These are phyloP conservation scores for Sebastes aleutianus DNA, from an alignment of 2,797 vertebrate species.

Conservation along the genomic window DNA sequence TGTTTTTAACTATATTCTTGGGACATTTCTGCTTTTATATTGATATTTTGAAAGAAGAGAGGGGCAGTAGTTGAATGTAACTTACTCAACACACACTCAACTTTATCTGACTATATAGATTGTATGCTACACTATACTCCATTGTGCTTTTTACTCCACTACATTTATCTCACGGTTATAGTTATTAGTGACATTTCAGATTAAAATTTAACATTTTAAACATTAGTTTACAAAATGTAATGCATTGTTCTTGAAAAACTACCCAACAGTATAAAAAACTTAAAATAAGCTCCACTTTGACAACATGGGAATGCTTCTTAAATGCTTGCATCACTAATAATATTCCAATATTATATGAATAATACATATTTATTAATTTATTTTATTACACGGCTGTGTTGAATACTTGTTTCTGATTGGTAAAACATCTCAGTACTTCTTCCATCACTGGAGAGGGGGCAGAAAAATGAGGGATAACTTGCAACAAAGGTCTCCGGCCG, in stretches of 20 bases:
- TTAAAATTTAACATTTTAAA: not conserved
- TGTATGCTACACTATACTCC: not conserved
- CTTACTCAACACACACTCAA: too few species aligned
- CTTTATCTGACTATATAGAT: not conserved
- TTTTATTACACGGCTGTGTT: too few species aligned
- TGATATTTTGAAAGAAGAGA: too few species aligned
- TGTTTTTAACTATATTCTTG: too few species aligned
- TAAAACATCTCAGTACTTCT: not conserved
- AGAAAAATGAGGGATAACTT: not conserved
- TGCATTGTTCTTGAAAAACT: not conserved
- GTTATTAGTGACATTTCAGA: not conserved
- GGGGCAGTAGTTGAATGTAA: too few species aligned
- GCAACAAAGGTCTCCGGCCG: not conserved
- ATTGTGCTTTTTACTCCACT: not conserved
- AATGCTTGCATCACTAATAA: too few species aligned
- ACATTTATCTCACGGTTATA: not conserved
- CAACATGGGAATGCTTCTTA: too few species aligned
- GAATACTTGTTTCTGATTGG: not conserved
- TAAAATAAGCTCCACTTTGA: too few species aligned
- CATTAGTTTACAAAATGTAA: not conserved
- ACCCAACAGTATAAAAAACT: too few species aligned
- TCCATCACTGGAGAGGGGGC: not conserved
- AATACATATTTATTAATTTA: not conserved
- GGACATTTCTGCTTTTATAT: too few species aligned
- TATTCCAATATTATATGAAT: too few species aligned